Percentiles rank a stretch among this genome's conserved stretches.
Evolutionary conservation across 2,888 invertebrate species (phyloP).

Genomic region (Archaeoteleia sp.): DNA sequence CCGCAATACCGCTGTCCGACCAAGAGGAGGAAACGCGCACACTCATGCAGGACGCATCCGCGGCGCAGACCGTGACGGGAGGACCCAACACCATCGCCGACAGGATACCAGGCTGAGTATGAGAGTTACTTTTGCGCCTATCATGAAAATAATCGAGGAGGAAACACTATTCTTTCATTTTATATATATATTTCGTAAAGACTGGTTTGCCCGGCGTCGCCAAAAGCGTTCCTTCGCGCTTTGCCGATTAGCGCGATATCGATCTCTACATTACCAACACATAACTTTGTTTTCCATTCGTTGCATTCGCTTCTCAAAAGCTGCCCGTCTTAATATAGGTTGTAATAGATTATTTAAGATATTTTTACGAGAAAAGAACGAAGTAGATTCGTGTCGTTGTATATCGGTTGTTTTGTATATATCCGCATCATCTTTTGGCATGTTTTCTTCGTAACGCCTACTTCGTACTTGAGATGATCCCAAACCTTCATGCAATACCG

Average conservation of each 20-base stretch:
- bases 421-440: too few species aligned
- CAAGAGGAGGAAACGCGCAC: slow-evolving; percentile 73
- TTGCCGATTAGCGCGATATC: slow-evolving; percentile 30
- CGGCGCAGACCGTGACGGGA: slow-evolving; percentile 55
- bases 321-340: slow-evolving; percentile 10
- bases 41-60: slow-evolving; percentile 68
- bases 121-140: slow-evolving; percentile 20
- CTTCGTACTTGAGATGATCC: slow-evolving; percentile 28
- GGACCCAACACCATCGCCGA: slow-evolving; percentile 61
- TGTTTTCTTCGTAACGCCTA: slow-evolving; percentile 26
- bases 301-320: neutral
- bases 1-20: slow-evolving; percentile 68
- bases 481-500: too few species aligned
- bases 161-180: slow-evolving; percentile 24
- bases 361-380: too few species aligned
- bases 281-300: slow-evolving; percentile 3
- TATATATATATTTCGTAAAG: slow-evolving; percentile 41
- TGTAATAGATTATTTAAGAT: neutral
- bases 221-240: neutral
- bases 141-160: slow-evolving; percentile 19
- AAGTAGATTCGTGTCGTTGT: too few species aligned
- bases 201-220: slow-evolving; percentile 18
- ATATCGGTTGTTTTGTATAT: too few species aligned
- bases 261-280: slow-evolving; percentile 33
- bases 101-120: slow-evolving; percentile 68